phyloP scores from a whole-genome alignment of 2,797 vertebrate species.

The Odontamblyopus lacepedii region DNA sequence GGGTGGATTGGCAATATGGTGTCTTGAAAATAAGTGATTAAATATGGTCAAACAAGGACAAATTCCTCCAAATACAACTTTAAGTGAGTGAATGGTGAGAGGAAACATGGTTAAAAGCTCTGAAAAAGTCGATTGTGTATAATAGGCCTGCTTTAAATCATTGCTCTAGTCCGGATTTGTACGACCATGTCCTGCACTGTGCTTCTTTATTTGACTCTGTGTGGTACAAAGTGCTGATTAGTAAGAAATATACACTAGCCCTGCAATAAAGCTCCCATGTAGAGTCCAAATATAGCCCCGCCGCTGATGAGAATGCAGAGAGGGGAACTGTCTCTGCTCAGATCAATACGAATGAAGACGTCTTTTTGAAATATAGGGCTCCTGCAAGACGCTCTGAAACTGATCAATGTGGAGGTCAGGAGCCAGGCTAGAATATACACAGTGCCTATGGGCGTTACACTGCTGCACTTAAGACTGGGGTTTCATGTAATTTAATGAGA shows the following conservation, averaged over 20 bases:
- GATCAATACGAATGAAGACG: slow-evolving; percentile 69
- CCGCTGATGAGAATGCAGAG: slow-evolving; percentile 30
- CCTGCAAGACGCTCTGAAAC: slow-evolving; percentile 9
- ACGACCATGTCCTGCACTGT: not conserved
- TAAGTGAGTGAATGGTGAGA: no score
- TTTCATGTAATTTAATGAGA: not conserved
- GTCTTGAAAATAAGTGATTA: no score
- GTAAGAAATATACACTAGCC: slow-evolving; percentile 18
- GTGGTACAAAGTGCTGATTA: slow-evolving; percentile 17
- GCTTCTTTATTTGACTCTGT: slow-evolving; percentile 7
- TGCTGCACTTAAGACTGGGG: not conserved
- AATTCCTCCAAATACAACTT: no score
- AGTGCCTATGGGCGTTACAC: not conserved
- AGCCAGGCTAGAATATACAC: slow-evolving; percentile 27
- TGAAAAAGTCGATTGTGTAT: no score
- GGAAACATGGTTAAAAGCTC: no score
- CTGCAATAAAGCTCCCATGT: slow-evolving; percentile 13
- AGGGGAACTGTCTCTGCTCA: slow-evolving; percentile 24
- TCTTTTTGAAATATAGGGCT: slow-evolving; percentile 53
- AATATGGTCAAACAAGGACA: no score
- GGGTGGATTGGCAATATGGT: no score
- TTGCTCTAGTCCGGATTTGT: not conserved
- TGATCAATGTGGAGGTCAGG: slow-evolving; percentile 46
- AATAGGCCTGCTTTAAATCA: not conserved
- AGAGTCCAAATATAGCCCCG: slow-evolving; percentile 22